A percentile compares a stretch with the other conserved stretches of the same genome.
Conservation (phyloP, 1,140 invertebrate species). For the Drosophila sp. region DNA sequence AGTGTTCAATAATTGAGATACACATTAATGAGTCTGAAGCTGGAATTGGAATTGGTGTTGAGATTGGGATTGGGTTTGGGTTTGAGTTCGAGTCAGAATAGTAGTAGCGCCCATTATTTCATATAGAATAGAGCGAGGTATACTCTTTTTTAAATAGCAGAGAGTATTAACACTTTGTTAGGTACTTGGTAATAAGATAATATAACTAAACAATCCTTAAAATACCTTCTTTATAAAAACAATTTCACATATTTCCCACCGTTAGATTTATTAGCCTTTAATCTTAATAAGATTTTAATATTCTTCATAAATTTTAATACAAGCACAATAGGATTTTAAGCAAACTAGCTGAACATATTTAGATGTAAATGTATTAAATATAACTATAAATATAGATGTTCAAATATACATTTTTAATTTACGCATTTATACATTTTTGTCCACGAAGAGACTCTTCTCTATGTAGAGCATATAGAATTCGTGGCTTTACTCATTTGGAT, state of each 20-base stretch:
- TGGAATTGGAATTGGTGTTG: conserved; percentile 14
- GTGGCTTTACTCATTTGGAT: not conserved
- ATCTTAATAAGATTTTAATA: too few species aligned
- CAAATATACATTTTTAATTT: not conserved
- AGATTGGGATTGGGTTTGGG: conserved; percentile 2
- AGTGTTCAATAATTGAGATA: conserved; percentile 83
- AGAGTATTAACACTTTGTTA: not conserved
- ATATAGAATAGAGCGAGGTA: conserved; percentile 63
- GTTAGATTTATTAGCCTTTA: too few species aligned
- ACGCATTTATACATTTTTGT: not conserved
- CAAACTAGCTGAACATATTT: too few species aligned
- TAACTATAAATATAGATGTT: not conserved
- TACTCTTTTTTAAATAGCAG: conserved; percentile 6
- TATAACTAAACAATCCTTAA: too few species aligned
- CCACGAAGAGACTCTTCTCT: too few species aligned
- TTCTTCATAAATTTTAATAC: too few species aligned
- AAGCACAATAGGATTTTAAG: too few species aligned
- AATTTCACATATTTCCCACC: too few species aligned
- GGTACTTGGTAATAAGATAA: conserved; percentile 1
- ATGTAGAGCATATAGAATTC: conserved; percentile 11
- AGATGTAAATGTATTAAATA: too few species aligned
- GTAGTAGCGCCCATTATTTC: conserved; percentile 78
- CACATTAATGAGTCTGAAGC: conserved; percentile 71
- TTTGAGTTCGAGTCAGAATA: conserved; percentile 56
- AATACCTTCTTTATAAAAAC: too few species aligned